Evolutionary conservation across 2,113 vertebrate genomes (phyloP).

Genomic region (Chunga burmeisteri): DNA sequence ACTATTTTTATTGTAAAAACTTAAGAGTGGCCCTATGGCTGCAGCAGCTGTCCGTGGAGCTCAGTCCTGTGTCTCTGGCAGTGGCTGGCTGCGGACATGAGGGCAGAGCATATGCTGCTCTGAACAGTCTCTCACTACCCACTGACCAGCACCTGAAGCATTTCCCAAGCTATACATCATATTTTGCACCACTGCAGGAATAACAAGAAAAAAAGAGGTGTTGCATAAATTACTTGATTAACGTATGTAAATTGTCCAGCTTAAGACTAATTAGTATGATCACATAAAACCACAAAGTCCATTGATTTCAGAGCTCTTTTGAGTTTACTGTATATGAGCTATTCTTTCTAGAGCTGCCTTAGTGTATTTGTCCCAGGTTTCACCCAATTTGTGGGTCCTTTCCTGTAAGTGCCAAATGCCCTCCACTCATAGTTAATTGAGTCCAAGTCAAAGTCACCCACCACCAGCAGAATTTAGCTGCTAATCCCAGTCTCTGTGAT

Average conservation of each 20-base stretch:
- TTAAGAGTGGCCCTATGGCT: accelerated
- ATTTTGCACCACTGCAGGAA: not conserved
- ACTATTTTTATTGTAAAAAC: not conserved
- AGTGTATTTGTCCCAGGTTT: not conserved
- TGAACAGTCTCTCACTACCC: not conserved
- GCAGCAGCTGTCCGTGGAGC: not conserved
- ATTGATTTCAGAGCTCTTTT: not conserved
- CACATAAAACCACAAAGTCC: not conserved
- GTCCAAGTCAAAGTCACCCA: not conserved
- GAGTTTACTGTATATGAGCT: not conserved
- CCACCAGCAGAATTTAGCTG: not conserved
- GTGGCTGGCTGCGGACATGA: accelerated
- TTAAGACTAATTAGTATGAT: not conserved
- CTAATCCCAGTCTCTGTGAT: not conserved
- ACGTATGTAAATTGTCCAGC: not conserved
- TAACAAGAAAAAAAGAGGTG: not conserved
- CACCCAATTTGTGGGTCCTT: not conserved
- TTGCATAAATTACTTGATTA: not conserved
- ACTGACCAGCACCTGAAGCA: not conserved
- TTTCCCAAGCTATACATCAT: not conserved
- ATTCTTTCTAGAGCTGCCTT: not conserved
- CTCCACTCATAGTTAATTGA: not conserved
- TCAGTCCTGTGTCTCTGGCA: not conserved
- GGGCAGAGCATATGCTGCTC: not conserved
- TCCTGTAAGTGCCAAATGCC: not conserved